Evolutionary conservation across 1,140 invertebrate genomes (phyloP).

Genomic region (Trinorchestia longiramus): DNA sequence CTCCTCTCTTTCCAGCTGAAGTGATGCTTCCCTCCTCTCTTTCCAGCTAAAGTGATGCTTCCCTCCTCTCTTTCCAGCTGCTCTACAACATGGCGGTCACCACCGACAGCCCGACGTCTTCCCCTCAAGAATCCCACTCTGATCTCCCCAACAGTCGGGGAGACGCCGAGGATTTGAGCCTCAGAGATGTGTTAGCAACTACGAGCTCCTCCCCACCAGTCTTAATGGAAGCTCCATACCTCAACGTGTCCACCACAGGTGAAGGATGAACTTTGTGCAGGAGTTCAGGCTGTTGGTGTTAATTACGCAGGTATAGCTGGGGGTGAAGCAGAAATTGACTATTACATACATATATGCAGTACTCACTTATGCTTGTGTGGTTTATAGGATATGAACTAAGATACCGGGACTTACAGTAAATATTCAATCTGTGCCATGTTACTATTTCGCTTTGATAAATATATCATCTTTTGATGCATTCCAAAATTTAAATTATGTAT

Average conservation of each 20-base stretch:
- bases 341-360: no score
- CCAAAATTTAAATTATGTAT: no score
- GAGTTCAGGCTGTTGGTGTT: no score
- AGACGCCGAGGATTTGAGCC: background rate
- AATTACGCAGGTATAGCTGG: no score
- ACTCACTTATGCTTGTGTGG: no score
- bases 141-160: background rate
- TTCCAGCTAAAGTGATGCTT: background rate
- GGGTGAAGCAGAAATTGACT: no score
- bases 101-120: background rate
- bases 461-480: no score
- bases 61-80: conserved; percentile 75
- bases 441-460: no score
- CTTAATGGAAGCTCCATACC: background rate
- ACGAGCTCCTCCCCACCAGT: background rate
- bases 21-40: background rate
- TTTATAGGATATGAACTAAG: no score
- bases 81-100: conserved; percentile 83
- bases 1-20: background rate
- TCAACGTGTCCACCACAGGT: background rate
- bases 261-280: background rate
- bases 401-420: no score
- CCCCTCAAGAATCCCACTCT: background rate
- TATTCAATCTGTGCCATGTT: no score
- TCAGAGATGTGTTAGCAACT: background rate